A percentile compares a stretch with the other conserved stretches of the same genome.
Conservation (phyloP, 2,113 vertebrate genomes). For the Pterocles orientalis region DNA sequence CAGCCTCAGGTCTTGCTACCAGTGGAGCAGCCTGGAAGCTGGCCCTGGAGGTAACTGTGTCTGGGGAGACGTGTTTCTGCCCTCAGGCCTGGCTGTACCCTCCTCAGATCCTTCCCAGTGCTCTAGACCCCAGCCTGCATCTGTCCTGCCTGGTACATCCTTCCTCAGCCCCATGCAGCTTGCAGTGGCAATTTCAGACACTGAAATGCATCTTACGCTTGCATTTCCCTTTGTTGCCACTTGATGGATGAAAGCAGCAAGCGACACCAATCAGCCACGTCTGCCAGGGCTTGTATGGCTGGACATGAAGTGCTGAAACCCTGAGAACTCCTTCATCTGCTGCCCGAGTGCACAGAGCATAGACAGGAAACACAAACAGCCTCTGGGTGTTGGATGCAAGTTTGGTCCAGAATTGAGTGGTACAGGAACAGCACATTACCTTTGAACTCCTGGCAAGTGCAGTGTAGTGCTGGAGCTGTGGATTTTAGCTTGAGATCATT, state of each 20-base stretch:
- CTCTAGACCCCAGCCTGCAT: not conserved
- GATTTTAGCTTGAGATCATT: not conserved
- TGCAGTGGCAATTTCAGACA: not conserved
- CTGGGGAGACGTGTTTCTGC: not conserved
- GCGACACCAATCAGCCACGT: not conserved
- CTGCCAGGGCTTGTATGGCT: not conserved
- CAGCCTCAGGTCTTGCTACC: not conserved
- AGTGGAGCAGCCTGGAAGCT: not conserved
- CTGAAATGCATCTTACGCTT: not conserved
- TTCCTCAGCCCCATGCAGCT: not conserved
- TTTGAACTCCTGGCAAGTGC: not conserved
- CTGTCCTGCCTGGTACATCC: not conserved
- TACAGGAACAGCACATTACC: not conserved
- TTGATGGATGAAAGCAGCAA: constrained; percentile 7
- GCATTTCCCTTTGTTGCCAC: not conserved
- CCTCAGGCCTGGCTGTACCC: not conserved
- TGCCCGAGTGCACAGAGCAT: not conserved
- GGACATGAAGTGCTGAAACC: not conserved
- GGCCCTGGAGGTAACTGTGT: not conserved
- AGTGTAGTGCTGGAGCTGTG: not conserved
- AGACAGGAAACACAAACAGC: not conserved
- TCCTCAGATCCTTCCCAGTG: not conserved
- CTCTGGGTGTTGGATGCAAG: not conserved
- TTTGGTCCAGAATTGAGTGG: not conserved
- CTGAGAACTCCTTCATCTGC: not conserved